A percentile compares a stretch with the other conserved stretches of the same genome.
Conservation (phyloP, 2,888 invertebrate species). For the Rhabditoides inermis region DNA sequence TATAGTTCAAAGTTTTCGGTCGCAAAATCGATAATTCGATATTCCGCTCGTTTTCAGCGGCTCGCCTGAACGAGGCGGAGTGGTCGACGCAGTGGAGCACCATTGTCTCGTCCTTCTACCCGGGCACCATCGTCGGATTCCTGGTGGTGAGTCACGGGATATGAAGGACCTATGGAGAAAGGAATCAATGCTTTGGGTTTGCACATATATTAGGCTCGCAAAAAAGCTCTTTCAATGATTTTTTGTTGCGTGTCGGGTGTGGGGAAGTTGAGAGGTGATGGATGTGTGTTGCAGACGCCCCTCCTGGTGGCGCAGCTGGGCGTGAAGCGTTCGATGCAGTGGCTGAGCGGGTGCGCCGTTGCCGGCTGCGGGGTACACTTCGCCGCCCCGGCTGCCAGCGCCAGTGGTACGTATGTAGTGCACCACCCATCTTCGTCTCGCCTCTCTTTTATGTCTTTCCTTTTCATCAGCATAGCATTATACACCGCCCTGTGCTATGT, state of each 20-base stretch:
- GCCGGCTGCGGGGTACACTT: constrained; percentile 37
- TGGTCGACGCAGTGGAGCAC: constrained; percentile 43
- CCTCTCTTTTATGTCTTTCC: no score
- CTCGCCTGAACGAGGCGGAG: constrained; percentile 17
- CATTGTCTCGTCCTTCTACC: constrained; percentile 44
- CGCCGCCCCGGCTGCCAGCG: constrained; percentile 17
- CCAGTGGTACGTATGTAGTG: constrained; percentile 8
- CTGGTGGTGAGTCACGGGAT: constrained; percentile 23
- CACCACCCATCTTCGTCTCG: no score
- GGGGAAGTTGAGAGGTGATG: no score
- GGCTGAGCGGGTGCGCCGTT: constrained; percentile 36
- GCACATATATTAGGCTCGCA: no score
- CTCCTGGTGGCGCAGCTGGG: constrained; percentile 34
- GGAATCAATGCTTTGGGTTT: no score
- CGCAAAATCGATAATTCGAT: no score
- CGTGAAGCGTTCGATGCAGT: constrained; percentile 30
- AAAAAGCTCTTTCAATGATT: no score
- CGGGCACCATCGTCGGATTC: constrained; percentile 46
- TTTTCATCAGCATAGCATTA: no score
- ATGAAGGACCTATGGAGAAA: no score
- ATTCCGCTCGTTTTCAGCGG: constrained; percentile 1
- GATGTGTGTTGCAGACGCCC: constrained; percentile 41
- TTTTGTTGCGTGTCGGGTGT: no score
- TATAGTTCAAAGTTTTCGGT: no score
- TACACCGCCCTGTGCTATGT: no score